A percentile compares a stretch with the other conserved stretches of the same genome.
These are phyloP conservation scores for Eleginops maclovinus DNA, from an alignment of 2,113 vertebrate genomes.

Conservation along the genomic window DNA sequence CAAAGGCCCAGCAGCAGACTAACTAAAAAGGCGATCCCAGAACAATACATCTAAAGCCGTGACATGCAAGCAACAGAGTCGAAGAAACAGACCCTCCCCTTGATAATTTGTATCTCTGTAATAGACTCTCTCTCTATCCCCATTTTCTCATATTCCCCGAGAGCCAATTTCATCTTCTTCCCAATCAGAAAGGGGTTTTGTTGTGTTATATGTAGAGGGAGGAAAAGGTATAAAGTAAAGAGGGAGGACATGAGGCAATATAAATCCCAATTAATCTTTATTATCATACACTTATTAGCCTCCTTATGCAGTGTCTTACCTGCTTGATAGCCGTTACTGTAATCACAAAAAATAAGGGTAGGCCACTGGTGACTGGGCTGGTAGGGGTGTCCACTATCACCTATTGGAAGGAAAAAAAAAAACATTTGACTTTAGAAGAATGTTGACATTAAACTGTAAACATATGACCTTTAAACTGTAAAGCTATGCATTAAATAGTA, in stretches of 20 bases:
- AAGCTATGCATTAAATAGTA: background rate
- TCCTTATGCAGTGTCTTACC: constrained; percentile 79
- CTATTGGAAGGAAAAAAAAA: constrained; percentile 71
- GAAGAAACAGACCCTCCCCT: constrained; percentile 44
- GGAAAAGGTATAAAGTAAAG: background rate
- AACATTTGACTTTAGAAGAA: background rate
- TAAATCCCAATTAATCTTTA: constrained; percentile 7
- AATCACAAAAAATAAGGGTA: constrained; percentile 98
- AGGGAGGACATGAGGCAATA: constrained; percentile 26
- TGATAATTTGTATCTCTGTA: constrained; percentile 60
- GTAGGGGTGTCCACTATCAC: constrained; percentile 98
- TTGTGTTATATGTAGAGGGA: constrained; percentile 25
- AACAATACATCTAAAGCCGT: constrained; percentile 75
- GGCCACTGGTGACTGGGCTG: constrained; percentile 97
- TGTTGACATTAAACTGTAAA: background rate
- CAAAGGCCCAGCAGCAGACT: constrained; percentile 53
- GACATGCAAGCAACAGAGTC: constrained; percentile 26
- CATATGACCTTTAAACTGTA: constrained; percentile 17
- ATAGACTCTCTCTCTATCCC: constrained; percentile 42
- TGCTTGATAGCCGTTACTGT: constrained; percentile 98
- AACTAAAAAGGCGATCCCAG: constrained; percentile 56
- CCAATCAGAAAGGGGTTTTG: constrained; percentile 51
- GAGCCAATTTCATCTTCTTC: constrained; percentile 54
- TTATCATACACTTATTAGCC: constrained; percentile 9
- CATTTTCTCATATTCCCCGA: constrained; percentile 45